Evolutionary conservation across 1,140 invertebrate genomes (phyloP).

Genomic region (Sminthurides bifidus): DNA sequence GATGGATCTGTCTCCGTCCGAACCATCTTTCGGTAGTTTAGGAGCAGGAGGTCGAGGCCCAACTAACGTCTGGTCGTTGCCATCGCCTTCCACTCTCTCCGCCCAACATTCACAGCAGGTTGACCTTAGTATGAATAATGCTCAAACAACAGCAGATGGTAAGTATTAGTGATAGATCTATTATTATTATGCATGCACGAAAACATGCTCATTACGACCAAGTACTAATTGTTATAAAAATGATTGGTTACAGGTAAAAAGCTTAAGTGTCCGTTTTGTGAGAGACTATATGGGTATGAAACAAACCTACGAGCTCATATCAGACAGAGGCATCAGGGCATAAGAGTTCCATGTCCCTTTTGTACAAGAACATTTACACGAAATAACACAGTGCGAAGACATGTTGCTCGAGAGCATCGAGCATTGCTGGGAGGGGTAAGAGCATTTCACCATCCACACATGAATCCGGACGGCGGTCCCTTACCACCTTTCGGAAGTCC

Average conservation of each 20-base stretch:
- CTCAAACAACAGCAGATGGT: slow-evolving; percentile 31
- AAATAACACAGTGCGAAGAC: slow-evolving; percentile 53
- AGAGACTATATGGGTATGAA: slow-evolving; percentile 82
- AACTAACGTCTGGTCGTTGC: slow-evolving; percentile 28
- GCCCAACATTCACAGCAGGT: slow-evolving; percentile 26
- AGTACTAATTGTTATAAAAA: too few relatives aligned
- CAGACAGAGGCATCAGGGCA: slow-evolving; percentile 71
- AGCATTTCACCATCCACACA: slow-evolving; percentile 23
- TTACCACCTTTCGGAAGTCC: slow-evolving; percentile 25
- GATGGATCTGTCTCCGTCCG: slow-evolving; percentile 31
- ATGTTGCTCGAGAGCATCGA: slow-evolving; percentile 30
- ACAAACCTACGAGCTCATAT: slow-evolving; percentile 82
- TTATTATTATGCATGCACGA: too few relatives aligned
- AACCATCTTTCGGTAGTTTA: slow-evolving; percentile 29
- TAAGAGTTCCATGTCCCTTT: slow-evolving; percentile 30
- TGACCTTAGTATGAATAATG: slow-evolving; percentile 26
- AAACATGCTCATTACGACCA: too few relatives aligned
- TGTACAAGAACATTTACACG: slow-evolving; percentile 65
- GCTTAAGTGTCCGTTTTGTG: slow-evolving; percentile 80
- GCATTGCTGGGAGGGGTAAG: slow-evolving; percentile 27
- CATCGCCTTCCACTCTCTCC: slow-evolving; percentile 27
- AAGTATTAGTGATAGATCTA: too few relatives aligned
- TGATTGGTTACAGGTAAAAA: slow-evolving; percentile 66
- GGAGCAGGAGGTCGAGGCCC: slow-evolving; percentile 16
- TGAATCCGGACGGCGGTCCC: slow-evolving; percentile 10